Base-by-base conservation (phyloP, 2,797 vertebrate species). In the Sarcophilus harrisii region DNA sequence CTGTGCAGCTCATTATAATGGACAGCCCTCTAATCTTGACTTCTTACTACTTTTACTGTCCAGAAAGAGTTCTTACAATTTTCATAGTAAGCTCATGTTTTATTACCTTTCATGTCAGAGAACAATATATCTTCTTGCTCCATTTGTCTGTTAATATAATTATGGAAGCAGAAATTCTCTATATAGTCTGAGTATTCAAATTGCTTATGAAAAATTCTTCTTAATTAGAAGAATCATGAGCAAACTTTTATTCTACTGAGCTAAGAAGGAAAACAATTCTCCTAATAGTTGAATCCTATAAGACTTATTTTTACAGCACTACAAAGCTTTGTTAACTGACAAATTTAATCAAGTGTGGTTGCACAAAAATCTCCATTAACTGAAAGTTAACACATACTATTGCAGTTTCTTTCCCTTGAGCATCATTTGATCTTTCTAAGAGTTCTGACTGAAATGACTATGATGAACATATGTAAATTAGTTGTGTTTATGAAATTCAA, bases 101-200 rank as follows among this genome's bases (percentile, higher is more conserved):
- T 92, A 90, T 60, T 58, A 52, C 5, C 49, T 92, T 21, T 92
- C 1, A 1, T 62, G 2, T n/a, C 49, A 57, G 10, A 28, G 89
- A 94, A 21, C 27, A 90, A 5, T 90, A 92, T 59, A 96, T 93
- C 16, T 81, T 57, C 6, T 2, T 38, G 14, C 92, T 92, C 92
- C 5, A 92, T 54, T 94, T 38, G 92, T 45, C 5, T 55, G 89
- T 12, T 52, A 89, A 59, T 93, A 55, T 91, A 30, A 45, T 81
- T 45, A 81, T 81, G 92, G 24, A 60, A 10, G 27, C 27, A 91
- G 0, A 52, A 90, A 45, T 90, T 21, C 27, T 10, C 29, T 81
- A 94, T 92, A 58, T 58, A 96, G 92, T 94, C 9, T 60, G 54
- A 5, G 3, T 87, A 11, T 10, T 92, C 91, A 92, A 91, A 93